These are phyloP conservation scores for Cheilosia soror DNA, from an alignment of 2,888 invertebrate species.

Conservation along the genomic window DNA sequence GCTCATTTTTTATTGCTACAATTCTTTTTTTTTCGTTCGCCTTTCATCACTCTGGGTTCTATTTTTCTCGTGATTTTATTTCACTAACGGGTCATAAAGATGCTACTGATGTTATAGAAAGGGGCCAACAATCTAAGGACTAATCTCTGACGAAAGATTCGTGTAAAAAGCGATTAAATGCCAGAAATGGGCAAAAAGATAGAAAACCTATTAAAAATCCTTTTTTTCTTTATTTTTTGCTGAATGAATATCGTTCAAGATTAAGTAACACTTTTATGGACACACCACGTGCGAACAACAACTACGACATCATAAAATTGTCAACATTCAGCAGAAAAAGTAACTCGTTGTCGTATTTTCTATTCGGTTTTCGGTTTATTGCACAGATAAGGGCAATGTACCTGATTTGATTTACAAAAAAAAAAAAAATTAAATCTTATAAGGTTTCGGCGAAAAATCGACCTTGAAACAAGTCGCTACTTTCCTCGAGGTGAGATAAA, in stretches of 20 bases:
- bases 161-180: slow-evolving; percentile 66
- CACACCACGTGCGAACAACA: slow-evolving; percentile 21
- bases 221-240: slow-evolving; percentile 6
- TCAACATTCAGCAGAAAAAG: slow-evolving; percentile 10
- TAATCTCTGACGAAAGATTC: slow-evolving; percentile 50
- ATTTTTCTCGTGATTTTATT: slow-evolving; percentile 65
- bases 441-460: slow-evolving; percentile 16
- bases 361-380: slow-evolving; percentile 46
- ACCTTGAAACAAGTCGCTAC: slow-evolving; percentile 46
- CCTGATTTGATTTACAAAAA: slow-evolving; percentile 59
- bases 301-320: slow-evolving; percentile 33
- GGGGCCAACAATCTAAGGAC: slow-evolving; percentile 42
- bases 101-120: slow-evolving; percentile 52
- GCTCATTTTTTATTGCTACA: slow-evolving; percentile 59
- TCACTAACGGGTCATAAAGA: slow-evolving; percentile 72
- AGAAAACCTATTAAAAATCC: slow-evolving; percentile 71
- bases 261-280: slow-evolving; percentile 64
- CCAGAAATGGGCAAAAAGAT: slow-evolving; percentile 32
- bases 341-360: slow-evolving; percentile 18
- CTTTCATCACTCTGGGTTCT: slow-evolving; percentile 28
- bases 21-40: not conserved
- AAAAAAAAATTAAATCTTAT: slow-evolving; percentile 47
- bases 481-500: slow-evolving; percentile 16
- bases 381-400: slow-evolving; percentile 67
- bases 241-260: slow-evolving; percentile 59